These are phyloP conservation scores for Dromaius novaehollandiae DNA, from an alignment of 2,113 vertebrate genomes.

Conservation along the genomic window DNA sequence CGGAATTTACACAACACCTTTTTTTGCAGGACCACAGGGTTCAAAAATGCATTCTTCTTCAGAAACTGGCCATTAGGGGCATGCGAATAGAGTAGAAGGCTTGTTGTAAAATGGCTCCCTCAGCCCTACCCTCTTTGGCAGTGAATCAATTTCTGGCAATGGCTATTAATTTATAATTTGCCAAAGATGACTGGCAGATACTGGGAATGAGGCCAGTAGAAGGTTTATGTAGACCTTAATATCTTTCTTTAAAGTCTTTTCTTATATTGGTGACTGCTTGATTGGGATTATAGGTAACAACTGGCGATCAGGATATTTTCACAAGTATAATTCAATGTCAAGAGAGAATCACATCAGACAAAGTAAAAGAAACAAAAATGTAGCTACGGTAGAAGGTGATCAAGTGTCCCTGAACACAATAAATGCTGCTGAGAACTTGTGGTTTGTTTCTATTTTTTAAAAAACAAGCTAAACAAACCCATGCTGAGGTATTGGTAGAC, in stretches of 20 bases:
- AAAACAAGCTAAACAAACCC: neutral
- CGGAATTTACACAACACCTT: neutral
- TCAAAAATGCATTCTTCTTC: neutral
- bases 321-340: neutral
- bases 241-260: neutral
- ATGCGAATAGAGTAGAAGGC: rapidly evolving
- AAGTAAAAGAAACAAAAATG: neutral
- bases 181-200: neutral
- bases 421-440: neutral
- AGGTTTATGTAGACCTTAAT: neutral
- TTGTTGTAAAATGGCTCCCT: neutral
- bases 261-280: neutral
- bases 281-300: neutral
- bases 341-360: neutral
- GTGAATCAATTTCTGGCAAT: neutral
- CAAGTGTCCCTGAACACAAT: neutral
- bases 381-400: neutral
- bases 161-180: neutral
- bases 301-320: neutral
- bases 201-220: neutral
- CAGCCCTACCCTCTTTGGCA: neutral
- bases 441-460: neutral
- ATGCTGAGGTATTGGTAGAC: neutral
- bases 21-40: neutral
- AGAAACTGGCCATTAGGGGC: neutral